Evolutionary conservation across 1,140 invertebrate genomes (phyloP).

Genomic region (Diabrotica undecimpunctata): DNA sequence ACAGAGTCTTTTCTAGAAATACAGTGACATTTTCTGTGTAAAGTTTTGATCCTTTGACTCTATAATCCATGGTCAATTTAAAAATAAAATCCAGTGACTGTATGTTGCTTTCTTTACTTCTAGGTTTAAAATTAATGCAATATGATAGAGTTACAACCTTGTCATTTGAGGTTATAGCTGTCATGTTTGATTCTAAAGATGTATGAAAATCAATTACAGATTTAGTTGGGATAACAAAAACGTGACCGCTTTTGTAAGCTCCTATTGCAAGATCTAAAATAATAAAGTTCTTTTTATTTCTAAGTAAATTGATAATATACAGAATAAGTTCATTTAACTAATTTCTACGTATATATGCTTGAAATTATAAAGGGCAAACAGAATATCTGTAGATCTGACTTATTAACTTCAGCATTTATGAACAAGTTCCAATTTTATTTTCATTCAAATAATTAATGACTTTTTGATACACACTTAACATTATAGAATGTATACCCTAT

Average conservation of each 20-base stretch:
- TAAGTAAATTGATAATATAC: no score
- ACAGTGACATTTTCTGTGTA: background rate
- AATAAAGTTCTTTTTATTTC: background rate
- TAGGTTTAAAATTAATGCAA: conserved; percentile 19
- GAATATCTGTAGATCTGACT: no score
- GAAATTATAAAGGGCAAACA: no score
- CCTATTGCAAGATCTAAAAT: conserved; percentile 61
- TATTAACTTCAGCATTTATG: no score
- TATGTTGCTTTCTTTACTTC: conserved; percentile 9
- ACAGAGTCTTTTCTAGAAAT: background rate
- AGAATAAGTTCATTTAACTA: no score
- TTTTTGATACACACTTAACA: no score
- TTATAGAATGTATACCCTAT: no score
- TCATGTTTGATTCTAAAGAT: conserved; percentile 9
- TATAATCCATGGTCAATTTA: conserved; percentile 15
- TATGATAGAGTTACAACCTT: conserved; percentile 30
- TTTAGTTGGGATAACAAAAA: conserved; percentile 55
- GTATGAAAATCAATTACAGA: conserved; percentile 53
- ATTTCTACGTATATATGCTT: no score
- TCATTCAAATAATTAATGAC: no score
- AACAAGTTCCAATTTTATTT: no score
- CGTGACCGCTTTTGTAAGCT: conserved; percentile 55
- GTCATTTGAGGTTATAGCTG: conserved; percentile 41
- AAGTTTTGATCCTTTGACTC: conserved; percentile 4
- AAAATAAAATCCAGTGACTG: conserved; percentile 7